Base-by-base conservation (phyloP, 92 coral and sea anemone genomes). In the Muricea muricata region DNA sequence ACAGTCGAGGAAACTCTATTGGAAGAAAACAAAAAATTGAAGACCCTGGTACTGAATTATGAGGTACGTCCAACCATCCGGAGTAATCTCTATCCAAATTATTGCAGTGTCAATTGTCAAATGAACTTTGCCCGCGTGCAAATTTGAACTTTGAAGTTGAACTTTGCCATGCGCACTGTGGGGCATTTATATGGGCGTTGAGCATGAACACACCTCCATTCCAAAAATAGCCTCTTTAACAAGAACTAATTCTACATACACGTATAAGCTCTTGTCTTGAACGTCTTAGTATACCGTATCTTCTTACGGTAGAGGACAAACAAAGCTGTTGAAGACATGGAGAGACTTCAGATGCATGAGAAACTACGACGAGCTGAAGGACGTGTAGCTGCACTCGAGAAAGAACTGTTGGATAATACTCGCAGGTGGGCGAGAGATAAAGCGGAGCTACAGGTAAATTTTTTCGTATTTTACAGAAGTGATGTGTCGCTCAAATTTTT, bases 351-450 rank as follows among this genome's bases (percentile, higher is more conserved):
- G 33, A 74, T 96, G 45, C 91, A 78, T 57, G 94, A 96, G 54
- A 96, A 93, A 65, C 88, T 96, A 20, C 98, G 94, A 10, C 85
- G 84, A 81, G 91, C 99, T 0, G 99, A 96, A 48, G 99, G 97
- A 28, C 89, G 99, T 63, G 91, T 96, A 61, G 86, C 90, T 23
- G 97, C 93, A 0, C 87, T 96, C 54, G 99, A 96, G 77, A 92
- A 87, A 85, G 98, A 96, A 95, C 75, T 95, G 76, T 86, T 93
- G 65, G 95, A 95, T 23, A 95, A 90, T 82, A 92, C 94, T 46
- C 84, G 98, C 41, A 88, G 89, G 41, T 95, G 98, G 98, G 98
- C 98, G 4, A 93, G 91, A 82, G 98, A 95, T 63, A 93, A 95
- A 87, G 93, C 97, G 4, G 93, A 90, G 6, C 46, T 95, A 15